Conservation (phyloP, 2,888 invertebrate genomes). For the Rhagophthalmus giganteus region DNA sequence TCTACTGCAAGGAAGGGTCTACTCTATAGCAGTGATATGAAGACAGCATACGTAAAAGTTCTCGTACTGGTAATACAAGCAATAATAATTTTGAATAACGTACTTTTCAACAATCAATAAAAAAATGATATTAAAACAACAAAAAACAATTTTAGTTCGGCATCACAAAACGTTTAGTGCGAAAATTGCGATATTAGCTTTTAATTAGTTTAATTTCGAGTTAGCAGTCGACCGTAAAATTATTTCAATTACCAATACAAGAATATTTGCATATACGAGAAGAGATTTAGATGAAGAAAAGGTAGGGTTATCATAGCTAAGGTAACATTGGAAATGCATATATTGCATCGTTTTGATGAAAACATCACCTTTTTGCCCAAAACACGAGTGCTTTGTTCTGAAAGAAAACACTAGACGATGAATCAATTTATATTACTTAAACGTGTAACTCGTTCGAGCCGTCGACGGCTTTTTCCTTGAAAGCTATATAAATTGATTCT, state of each 20-base stretch:
- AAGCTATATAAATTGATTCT: conserved; percentile 49
- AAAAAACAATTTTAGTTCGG: too few relatives aligned
- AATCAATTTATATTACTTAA: conserved; percentile 47
- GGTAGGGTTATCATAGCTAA: conserved; percentile 48
- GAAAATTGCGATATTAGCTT: too few relatives aligned
- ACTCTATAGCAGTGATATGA: conserved; percentile 22
- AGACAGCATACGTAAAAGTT: conserved; percentile 39
- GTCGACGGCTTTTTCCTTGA: too few relatives aligned
- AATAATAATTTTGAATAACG: too few relatives aligned
- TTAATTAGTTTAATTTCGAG: too few relatives aligned
- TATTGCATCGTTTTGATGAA: conserved; percentile 38
- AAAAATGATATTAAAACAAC: too few relatives aligned
- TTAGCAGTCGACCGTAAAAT: too few relatives aligned
- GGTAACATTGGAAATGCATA: conserved; percentile 58
- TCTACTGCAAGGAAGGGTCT: conserved; percentile 41
- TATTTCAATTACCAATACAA: too few relatives aligned
- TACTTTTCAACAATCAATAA: too few relatives aligned
- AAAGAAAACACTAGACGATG: conserved; percentile 43
- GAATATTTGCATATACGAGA: conserved; percentile 27
- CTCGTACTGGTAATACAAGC: too few relatives aligned
- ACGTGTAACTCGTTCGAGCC: too few relatives aligned
- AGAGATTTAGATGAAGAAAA: conserved; percentile 33
- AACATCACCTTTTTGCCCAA: conserved; percentile 42
- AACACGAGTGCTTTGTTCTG: conserved; percentile 45
- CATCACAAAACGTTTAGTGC: too few relatives aligned